Conservation (phyloP, 2,113 vertebrate genomes). For the Prochilodus magdalenae region DNA sequence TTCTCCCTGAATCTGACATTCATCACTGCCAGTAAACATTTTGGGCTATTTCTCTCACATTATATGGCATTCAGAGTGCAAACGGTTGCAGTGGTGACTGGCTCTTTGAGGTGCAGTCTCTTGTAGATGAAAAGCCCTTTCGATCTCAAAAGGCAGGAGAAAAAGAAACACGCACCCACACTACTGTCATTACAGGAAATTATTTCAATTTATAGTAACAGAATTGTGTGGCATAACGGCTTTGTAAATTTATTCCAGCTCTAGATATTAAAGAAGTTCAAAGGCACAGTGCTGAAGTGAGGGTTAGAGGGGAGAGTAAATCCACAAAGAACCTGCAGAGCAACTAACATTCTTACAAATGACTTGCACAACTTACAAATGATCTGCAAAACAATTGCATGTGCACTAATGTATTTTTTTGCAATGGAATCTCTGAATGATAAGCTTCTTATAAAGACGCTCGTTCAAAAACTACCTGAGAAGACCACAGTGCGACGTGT, state of each 20-base stretch:
- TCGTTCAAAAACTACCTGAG: background rate
- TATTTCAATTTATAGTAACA: background rate
- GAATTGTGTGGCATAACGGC: background rate
- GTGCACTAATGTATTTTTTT: slow-evolving; percentile 4
- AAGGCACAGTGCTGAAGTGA: background rate
- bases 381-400: background rate
- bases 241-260: background rate
- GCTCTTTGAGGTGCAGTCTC: slow-evolving; percentile 1
- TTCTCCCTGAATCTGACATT: slow-evolving; percentile 13
- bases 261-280: background rate
- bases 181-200: slow-evolving; percentile 5
- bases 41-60: slow-evolving; percentile 2
- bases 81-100: background rate
- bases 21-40: slow-evolving; percentile 21
- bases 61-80: slow-evolving; percentile 1
- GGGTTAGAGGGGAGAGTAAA: background rate
- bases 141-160: slow-evolving; percentile 3
- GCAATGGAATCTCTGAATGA: slow-evolving; percentile 13
- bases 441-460: background rate
- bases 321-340: background rate
- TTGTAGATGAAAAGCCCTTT: slow-evolving; percentile 21
- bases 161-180: background rate
- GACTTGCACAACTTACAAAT: background rate
- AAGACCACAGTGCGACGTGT: background rate
- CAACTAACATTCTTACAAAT: background rate